phyloP scores from a whole-genome alignment of 2,797 vertebrate genomes.

The Phoebastria nigripes region DNA sequence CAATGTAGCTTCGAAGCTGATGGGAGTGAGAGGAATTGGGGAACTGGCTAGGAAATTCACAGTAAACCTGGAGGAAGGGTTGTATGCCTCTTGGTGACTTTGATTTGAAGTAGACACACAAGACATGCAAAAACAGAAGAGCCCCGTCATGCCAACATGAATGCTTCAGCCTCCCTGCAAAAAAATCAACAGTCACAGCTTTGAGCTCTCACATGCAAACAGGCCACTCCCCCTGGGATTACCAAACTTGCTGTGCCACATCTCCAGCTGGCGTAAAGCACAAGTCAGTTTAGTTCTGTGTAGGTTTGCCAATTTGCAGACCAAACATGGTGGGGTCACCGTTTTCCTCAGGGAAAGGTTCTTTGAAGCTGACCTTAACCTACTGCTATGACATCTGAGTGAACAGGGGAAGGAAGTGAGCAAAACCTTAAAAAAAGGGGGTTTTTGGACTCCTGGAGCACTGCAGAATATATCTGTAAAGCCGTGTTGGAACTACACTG shows the following conservation, averaged over 20 bases:
- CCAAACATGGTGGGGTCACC: not conserved
- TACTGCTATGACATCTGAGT: not conserved
- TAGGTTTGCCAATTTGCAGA: not conserved
- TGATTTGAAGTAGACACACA: not conserved
- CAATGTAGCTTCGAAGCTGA: not conserved
- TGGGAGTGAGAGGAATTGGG: not conserved
- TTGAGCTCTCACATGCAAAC: not conserved
- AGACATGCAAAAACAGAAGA: not conserved
- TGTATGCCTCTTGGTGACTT: not conserved
- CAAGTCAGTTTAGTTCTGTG: not conserved
- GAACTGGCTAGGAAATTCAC: not conserved
- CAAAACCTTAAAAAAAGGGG: not conserved
- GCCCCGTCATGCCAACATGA: fast-evolving
- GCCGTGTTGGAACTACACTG: not conserved
- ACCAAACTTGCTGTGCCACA: not conserved
- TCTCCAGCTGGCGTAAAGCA: not conserved
- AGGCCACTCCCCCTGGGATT: not conserved
- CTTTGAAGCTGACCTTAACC: not conserved
- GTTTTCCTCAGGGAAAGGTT: not conserved
- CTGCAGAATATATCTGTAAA: not conserved
- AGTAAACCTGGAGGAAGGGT: not conserved
- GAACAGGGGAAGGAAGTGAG: not conserved
- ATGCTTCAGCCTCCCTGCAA: not conserved
- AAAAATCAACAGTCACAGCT: not conserved
- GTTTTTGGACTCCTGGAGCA: not conserved